Percentiles rank a stretch among this genome's conserved stretches.
phyloP scores from a whole-genome alignment of 2,797 vertebrate species.

The Spea hammondii region DNA sequence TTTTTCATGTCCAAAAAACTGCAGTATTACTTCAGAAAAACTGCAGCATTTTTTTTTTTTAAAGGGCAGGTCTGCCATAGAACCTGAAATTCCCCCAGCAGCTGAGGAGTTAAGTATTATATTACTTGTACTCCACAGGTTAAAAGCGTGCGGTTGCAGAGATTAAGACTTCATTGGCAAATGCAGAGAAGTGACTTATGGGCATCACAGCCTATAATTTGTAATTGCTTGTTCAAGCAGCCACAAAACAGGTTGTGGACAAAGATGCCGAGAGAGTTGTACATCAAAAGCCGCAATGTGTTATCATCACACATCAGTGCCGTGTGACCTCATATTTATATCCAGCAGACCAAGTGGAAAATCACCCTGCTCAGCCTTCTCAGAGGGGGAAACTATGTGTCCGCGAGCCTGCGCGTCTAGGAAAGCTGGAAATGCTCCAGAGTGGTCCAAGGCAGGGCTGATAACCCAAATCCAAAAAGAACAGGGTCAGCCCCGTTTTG shows the following conservation, averaged over 20 bases:
- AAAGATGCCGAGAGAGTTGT: conserved; percentile 70
- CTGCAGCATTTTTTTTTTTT: no score
- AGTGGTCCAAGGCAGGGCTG: neutral
- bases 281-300: conserved; percentile 71
- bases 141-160: fast-evolving
- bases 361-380: conserved; percentile 59
- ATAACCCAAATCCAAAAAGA: no score
- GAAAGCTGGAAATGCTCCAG: conserved; percentile 5
- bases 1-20: no score
- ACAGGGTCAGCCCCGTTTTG: no score
- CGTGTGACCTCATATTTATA: conserved; percentile 71
- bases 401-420: neutral
- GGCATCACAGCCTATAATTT: conserved; percentile 68
- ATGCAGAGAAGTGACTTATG: conserved; percentile 67
- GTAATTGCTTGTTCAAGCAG: conserved; percentile 62
- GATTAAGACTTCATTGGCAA: conserved; percentile 32
- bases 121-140: no score
- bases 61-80: no score
- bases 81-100: conserved; percentile 31
- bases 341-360: conserved; percentile 59
- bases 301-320: conserved; percentile 64
- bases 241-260: conserved; percentile 67
- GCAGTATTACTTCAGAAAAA: no score
- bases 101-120: conserved; percentile 49
- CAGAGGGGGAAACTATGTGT: neutral